Percentiles rank a stretch among this genome's conserved stretches.
phyloP scores from a whole-genome alignment of 2,888 invertebrate species.

The Drosophila borborema region DNA sequence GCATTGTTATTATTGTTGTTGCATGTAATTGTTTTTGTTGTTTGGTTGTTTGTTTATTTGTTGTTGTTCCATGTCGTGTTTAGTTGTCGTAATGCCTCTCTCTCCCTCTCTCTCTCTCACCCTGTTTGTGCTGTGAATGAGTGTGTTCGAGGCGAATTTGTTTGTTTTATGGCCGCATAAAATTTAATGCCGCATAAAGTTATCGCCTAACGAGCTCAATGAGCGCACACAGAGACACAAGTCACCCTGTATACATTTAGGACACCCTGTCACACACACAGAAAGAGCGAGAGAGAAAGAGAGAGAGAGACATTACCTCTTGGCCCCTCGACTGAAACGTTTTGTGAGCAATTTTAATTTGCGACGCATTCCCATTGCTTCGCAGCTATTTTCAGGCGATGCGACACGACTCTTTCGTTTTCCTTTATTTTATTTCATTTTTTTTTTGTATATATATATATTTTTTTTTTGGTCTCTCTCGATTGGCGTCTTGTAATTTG shows the following conservation, averaged over 20 bases:
- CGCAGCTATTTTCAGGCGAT: conserved; percentile 76
- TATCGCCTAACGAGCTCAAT: conserved; percentile 78
- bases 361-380: conserved; percentile 75
- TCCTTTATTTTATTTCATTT: conserved; percentile 1
- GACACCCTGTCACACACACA: conserved; percentile 45
- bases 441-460: neutral
- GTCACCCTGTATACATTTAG: conserved; percentile 41
- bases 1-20: conserved; percentile 53
- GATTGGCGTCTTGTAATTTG: conserved; percentile 71
- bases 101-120: conserved; percentile 37
- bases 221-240: conserved; percentile 27
- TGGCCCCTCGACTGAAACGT: conserved; percentile 25
- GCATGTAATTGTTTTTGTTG: conserved; percentile 34
- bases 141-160: conserved; percentile 63
- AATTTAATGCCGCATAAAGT: conserved; percentile 80
- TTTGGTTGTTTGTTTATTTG: conserved; percentile 23
- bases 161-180: conserved; percentile 80
- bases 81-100: conserved; percentile 65
- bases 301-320: neutral
- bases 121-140: conserved; percentile 36
- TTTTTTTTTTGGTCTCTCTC: conserved; percentile 11
- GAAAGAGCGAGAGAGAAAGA: too few relatives aligned
- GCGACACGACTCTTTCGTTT: conserved; percentile 14
- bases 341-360: conserved; percentile 80
- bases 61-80: conserved; percentile 67